Percentiles rank a stretch among this genome's conserved stretches.
Conservation (phyloP, 2,797 vertebrate genomes). For the Spizella passerina region DNA sequence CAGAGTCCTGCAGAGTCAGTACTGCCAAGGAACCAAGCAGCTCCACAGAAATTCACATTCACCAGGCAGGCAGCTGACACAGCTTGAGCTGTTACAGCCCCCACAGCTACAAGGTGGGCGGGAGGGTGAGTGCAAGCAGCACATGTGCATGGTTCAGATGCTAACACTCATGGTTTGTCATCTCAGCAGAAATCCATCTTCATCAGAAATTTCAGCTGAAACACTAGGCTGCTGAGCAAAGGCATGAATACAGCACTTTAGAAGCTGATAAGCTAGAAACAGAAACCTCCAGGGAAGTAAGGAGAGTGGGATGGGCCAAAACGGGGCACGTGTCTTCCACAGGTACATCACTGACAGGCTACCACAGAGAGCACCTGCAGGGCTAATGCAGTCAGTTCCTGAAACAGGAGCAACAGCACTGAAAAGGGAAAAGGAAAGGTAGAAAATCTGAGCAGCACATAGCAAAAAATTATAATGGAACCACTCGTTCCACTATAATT, state of each 20-base stretch:
- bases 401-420: neutral
- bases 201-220: slow-evolving; percentile 15
- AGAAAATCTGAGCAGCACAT: neutral
- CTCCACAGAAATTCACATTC: neutral
- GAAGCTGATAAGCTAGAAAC: neutral
- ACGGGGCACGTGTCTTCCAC: neutral
- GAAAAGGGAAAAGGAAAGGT: neutral
- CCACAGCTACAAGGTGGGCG: neutral
- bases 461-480: neutral
- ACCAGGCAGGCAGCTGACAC: slow-evolving; percentile 7
- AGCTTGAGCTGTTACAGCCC: neutral
- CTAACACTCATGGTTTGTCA: neutral
- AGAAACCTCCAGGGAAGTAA: neutral
- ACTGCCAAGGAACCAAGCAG: neutral
- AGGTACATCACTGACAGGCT: neutral
- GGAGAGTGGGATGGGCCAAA: neutral
- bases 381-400: neutral
- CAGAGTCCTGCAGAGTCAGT: neutral
- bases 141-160: slow-evolving; percentile 17
- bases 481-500: neutral
- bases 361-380: neutral
- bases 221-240: neutral
- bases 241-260: neutral
- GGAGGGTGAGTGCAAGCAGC: neutral
- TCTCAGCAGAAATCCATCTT: slow-evolving; percentile 35